phyloP scores from a whole-genome alignment of 2,113 vertebrate genomes.

The Rhinolophus sinicus region DNA sequence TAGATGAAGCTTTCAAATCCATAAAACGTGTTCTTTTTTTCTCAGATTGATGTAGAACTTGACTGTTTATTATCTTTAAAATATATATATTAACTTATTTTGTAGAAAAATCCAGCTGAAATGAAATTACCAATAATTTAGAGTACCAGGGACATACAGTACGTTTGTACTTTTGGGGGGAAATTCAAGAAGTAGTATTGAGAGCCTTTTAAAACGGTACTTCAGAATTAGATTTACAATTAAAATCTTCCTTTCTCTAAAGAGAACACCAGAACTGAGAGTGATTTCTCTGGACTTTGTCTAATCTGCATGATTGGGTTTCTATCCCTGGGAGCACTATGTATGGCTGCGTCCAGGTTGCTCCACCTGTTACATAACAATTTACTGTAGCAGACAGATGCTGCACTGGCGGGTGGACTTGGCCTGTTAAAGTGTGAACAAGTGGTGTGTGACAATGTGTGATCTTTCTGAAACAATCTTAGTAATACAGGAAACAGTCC shows the following conservation, averaged over 20 bases:
- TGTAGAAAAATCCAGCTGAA: background rate
- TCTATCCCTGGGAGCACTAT: background rate
- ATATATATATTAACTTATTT: background rate
- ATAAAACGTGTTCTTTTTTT: background rate
- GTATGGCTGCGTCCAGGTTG: background rate
- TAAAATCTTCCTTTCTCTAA: background rate
- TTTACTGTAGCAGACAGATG: background rate
- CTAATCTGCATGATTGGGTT: background rate
- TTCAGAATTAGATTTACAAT: background rate
- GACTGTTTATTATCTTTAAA: background rate
- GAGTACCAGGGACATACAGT: background rate
- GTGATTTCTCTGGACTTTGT: background rate
- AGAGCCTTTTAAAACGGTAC: background rate
- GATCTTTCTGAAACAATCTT: background rate
- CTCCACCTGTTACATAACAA: background rate
- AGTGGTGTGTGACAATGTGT: background rate
- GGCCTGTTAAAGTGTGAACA: slow-evolving; percentile 1
- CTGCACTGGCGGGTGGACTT: background rate
- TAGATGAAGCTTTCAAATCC: background rate
- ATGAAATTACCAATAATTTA: background rate
- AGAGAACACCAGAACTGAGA: background rate
- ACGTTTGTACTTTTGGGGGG: background rate
- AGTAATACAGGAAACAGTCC: background rate
- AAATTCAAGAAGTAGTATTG: background rate
- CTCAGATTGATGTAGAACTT: background rate